Conservation (phyloP, 2,888 invertebrate species). For the Phorcus lineatus region DNA sequence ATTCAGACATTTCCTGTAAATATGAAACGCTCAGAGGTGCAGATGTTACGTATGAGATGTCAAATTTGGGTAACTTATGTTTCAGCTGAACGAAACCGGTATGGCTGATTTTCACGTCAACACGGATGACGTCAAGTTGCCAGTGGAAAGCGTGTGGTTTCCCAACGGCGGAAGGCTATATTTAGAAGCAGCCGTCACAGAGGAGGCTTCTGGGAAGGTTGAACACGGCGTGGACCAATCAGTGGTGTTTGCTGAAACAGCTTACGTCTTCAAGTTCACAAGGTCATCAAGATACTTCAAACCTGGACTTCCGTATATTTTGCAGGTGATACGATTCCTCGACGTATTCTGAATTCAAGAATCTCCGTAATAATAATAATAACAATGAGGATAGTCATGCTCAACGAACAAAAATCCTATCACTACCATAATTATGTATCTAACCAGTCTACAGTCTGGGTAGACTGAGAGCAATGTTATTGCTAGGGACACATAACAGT, state of each 20-base stretch:
- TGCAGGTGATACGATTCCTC: constrained; percentile 40
- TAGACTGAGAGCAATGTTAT: too few species aligned
- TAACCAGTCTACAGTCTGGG: too few species aligned
- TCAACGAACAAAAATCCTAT: too few species aligned
- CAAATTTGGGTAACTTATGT: neutral
- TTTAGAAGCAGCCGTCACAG: constrained; percentile 52
- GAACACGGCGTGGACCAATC: constrained; percentile 44
- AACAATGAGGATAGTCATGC: too few species aligned
- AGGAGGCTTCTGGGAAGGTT: constrained; percentile 53
- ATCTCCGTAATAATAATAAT: too few species aligned
- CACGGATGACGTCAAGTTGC: constrained; percentile 39
- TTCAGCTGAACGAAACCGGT: constrained; percentile 47
- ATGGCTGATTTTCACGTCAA: constrained; percentile 33
- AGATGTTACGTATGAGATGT: too few species aligned
- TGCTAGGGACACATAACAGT: too few species aligned
- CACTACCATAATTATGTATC: too few species aligned
- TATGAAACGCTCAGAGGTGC: too few species aligned
- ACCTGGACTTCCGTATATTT: constrained; percentile 53
- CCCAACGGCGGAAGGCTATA: constrained; percentile 54
- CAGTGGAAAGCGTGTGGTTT: constrained; percentile 50
- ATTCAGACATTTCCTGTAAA: too few species aligned
- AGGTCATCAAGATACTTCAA: constrained; percentile 54
- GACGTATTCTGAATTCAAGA: too few species aligned
- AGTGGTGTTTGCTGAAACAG: constrained; percentile 48
- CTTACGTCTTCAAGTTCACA: constrained; percentile 49